Evolutionary conservation across 2,113 vertebrate species (phyloP).

Genomic region (Sceloporus tristichus): DNA sequence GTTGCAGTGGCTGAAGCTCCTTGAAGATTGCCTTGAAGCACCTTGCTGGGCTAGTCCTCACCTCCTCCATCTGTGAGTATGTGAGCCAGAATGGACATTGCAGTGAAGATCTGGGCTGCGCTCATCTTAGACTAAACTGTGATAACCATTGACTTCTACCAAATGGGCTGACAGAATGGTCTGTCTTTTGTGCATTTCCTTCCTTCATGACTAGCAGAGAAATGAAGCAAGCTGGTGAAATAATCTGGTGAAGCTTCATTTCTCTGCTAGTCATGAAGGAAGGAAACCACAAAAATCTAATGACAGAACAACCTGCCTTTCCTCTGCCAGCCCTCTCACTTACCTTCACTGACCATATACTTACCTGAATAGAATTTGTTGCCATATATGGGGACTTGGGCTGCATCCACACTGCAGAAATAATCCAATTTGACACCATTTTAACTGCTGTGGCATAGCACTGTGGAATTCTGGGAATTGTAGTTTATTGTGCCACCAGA

Average conservation of each 20-base stretch:
- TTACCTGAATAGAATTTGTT: neutral
- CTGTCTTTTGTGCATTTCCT: neutral
- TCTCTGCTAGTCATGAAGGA: too few relatives aligned
- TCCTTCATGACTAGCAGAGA: neutral
- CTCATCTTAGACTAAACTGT: neutral
- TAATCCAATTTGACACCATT: too few relatives aligned
- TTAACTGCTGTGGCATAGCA: too few relatives aligned
- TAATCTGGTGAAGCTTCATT: neutral
- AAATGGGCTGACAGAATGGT: too few relatives aligned
- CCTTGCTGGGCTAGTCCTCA: slow-evolving; percentile 88
- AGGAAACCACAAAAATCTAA: too few relatives aligned
- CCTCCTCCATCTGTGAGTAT: slow-evolving; percentile 87
- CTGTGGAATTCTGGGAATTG: too few relatives aligned
- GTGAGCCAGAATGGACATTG: neutral
- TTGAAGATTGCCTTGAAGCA: slow-evolving; percentile 87
- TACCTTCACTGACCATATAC: neutral
- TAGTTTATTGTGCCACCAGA: too few relatives aligned
- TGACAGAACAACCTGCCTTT: neutral
- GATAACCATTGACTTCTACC: neutral
- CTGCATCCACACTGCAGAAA: too few relatives aligned
- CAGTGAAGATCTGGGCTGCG: neutral
- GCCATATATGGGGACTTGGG: too few relatives aligned
- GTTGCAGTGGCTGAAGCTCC: slow-evolving; percentile 88
- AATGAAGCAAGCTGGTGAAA: neutral
- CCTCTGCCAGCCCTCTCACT: neutral